These are phyloP conservation scores for Caenorhabditis sp. DNA, from an alignment of 2,888 invertebrate genomes.

Conservation along the genomic window DNA sequence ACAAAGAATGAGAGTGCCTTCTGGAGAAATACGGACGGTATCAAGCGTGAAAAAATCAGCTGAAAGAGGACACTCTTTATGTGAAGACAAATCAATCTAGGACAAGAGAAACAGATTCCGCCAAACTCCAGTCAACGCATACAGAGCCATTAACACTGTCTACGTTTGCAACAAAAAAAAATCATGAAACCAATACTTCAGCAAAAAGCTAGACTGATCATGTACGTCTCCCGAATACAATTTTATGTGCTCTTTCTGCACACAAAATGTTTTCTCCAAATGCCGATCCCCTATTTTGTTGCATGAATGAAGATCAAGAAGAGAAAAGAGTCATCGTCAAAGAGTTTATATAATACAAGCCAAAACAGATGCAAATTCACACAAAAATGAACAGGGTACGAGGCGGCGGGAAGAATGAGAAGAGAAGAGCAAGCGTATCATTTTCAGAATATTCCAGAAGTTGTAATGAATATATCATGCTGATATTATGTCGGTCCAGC, in stretches of 20 bases:
- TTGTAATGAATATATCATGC: not conserved
- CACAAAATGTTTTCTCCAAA: not conserved
- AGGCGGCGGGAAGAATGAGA: constrained; percentile 11
- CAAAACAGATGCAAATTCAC: constrained; percentile 34
- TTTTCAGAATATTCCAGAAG: constrained; percentile 1
- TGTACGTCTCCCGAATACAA: too few relatives aligned
- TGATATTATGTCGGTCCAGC: constrained; percentile 75
- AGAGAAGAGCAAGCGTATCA: not conserved
- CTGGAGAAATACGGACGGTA: too few relatives aligned
- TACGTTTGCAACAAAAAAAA: too few relatives aligned
- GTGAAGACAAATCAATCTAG: too few relatives aligned
- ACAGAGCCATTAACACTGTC: too few relatives aligned
- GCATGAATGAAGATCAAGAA: not conserved
- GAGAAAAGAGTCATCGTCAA: constrained; percentile 9
- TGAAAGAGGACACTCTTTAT: too few relatives aligned
- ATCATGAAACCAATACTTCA: too few relatives aligned
- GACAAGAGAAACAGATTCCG: too few relatives aligned
- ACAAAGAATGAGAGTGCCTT: too few relatives aligned
- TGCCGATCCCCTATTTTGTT: not conserved
- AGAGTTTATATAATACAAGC: constrained; percentile 50
- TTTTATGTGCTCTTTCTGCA: not conserved
- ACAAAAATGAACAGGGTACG: constrained; percentile 31
- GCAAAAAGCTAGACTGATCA: too few relatives aligned
- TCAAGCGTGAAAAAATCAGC: too few relatives aligned
- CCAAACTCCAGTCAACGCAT: too few relatives aligned